Conservation (phyloP, 2,113 vertebrate species). For the Suricata suricatta region DNA sequence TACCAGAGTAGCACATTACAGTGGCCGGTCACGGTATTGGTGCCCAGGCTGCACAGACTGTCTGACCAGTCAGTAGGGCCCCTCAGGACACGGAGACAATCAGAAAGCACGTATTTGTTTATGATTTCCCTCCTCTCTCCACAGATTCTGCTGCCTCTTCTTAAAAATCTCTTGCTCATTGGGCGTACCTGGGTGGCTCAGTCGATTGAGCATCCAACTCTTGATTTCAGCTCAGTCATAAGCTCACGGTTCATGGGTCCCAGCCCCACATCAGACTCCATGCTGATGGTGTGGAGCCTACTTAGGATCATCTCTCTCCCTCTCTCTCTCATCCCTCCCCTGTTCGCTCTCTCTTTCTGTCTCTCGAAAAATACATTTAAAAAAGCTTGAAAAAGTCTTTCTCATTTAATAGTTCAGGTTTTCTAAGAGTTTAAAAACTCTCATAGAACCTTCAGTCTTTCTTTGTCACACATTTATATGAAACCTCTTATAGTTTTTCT, state of each 20-base stretch:
- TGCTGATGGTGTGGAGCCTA: no score
- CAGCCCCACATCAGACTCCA: no score
- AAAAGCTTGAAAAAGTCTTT: neutral
- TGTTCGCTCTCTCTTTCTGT: no score
- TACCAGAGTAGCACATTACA: rapidly evolving
- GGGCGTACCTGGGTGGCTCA: no score
- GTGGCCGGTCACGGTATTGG: rapidly evolving
- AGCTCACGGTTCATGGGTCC: no score
- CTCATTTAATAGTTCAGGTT: neutral
- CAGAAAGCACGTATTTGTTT: neutral
- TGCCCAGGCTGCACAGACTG: rapidly evolving
- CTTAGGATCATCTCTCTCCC: no score
- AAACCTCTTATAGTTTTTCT: constrained; percentile 36
- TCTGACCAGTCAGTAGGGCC: rapidly evolving
- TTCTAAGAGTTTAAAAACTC: constrained; percentile 59
- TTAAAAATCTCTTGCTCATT: neutral
- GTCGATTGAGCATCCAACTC: no score
- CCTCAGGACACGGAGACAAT: rapidly evolving
- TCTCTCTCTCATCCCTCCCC: no score
- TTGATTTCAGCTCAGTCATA: no score
- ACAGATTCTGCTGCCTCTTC: neutral
- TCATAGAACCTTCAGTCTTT: constrained; percentile 56
- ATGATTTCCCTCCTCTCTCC: neutral
- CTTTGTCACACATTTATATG: constrained; percentile 59
- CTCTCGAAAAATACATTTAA: no score